A percentile compares a stretch with the other conserved stretches of the same genome.
phyloP scores from a whole-genome alignment of 2,888 invertebrate species.

The Callosobruchus maculatus region DNA sequence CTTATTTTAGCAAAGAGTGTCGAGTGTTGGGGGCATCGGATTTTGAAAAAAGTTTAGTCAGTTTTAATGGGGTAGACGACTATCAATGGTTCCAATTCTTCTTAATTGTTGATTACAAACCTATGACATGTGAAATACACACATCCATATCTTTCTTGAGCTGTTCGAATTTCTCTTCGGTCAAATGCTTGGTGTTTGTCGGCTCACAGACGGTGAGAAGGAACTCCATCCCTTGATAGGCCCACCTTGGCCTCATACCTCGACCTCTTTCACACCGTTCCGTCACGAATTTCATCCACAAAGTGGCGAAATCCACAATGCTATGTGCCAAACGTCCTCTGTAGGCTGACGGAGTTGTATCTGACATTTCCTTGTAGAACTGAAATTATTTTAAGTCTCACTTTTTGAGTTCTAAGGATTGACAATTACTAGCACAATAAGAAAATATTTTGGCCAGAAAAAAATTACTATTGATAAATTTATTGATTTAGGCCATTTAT shows the following conservation, averaged over 20 bases:
- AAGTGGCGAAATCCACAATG: constrained; percentile 67
- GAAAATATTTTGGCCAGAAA: too few relatives aligned
- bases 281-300: constrained; percentile 89
- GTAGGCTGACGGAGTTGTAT: constrained; percentile 51
- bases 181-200: constrained; percentile 71
- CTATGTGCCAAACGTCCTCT: constrained; percentile 54
- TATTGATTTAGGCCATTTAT: too few relatives aligned
- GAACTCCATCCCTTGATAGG: constrained; percentile 84
- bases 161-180: constrained; percentile 75
- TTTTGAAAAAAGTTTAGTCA: too few relatives aligned
- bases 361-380: constrained; percentile 71
- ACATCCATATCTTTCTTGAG: constrained; percentile 75
- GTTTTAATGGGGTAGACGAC: too few relatives aligned
- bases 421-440: too few relatives aligned
- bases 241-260: constrained; percentile 82
- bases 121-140: constrained; percentile 86
- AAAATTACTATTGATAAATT: too few relatives aligned
- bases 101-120: constrained; percentile 38
- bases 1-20: too few relatives aligned
- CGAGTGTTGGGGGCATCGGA: too few relatives aligned
- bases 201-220: constrained; percentile 82
- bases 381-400: constrained; percentile 31
- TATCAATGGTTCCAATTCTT: background rate
- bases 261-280: constrained; percentile 74
- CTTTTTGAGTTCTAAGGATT: too few relatives aligned